Evolutionary conservation across 2,113 vertebrate genomes (phyloP).

Genomic region (Saccopteryx leptura): DNA sequence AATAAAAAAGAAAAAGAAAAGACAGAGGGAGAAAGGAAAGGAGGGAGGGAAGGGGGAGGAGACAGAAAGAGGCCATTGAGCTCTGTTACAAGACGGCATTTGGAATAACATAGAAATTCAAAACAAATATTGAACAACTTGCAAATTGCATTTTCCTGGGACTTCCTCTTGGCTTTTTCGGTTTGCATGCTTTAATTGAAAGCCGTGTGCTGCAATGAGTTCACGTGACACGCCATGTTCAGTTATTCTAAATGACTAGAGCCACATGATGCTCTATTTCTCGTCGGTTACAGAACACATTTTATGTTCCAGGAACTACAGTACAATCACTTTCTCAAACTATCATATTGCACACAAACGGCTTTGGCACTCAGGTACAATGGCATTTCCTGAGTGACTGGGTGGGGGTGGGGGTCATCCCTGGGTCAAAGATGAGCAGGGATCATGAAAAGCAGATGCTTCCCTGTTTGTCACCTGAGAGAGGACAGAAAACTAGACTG

Average conservation of each 20-base stretch:
- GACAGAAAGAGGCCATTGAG: background rate
- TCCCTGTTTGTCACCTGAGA: background rate
- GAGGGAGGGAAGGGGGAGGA: no score
- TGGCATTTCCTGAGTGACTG: slow-evolving; percentile 15
- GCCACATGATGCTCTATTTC: background rate
- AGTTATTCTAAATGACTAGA: background rate
- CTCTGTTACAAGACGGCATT: slow-evolving; percentile 68
- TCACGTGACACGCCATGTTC: background rate
- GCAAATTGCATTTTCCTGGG: slow-evolving; percentile 63
- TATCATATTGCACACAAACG: slow-evolving; percentile 22
- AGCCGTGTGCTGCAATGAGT: slow-evolving; percentile 47
- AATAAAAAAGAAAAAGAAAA: slow-evolving; percentile 51
- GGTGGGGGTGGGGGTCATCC: background rate
- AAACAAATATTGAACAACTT: slow-evolving; percentile 75
- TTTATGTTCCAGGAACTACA: slow-evolving; percentile 38
- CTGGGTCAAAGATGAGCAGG: slow-evolving; percentile 57
- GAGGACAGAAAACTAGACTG: background rate
- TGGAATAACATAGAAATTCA: slow-evolving; percentile 61
- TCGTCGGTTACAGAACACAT: background rate
- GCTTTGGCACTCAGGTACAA: slow-evolving; percentile 49
- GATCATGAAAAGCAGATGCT: slow-evolving; percentile 42
- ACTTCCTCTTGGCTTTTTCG: slow-evolving; percentile 16
- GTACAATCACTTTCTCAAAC: slow-evolving; percentile 43
- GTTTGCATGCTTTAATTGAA: slow-evolving; percentile 39
- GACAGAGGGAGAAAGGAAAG: background rate